phyloP scores from a whole-genome alignment of 2,888 invertebrate genomes.

The Ochropleura plecta region DNA sequence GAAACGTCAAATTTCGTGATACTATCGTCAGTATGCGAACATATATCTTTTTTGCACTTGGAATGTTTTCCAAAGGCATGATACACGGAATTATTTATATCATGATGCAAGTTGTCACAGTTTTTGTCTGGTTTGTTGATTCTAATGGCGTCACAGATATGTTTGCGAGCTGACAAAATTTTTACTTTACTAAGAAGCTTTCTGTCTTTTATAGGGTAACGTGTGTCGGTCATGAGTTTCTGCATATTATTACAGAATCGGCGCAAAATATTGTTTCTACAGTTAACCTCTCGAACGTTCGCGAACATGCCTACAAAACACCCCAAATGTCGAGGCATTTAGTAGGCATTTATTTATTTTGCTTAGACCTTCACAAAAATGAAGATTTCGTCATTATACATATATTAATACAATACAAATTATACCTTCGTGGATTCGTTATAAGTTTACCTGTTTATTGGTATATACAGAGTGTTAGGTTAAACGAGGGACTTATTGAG shows the following conservation, averaged over 20 bases:
- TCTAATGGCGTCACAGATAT: background rate
- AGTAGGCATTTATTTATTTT: too few relatives aligned
- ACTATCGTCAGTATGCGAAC: background rate
- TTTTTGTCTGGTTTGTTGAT: background rate
- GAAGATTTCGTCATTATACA: too few relatives aligned
- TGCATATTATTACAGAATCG: background rate
- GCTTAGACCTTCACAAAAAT: too few relatives aligned
- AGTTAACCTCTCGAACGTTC: too few relatives aligned
- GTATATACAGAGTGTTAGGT: too few relatives aligned
- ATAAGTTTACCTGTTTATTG: too few relatives aligned
- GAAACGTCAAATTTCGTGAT: background rate
- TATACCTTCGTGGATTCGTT: too few relatives aligned
- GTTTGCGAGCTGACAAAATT: background rate
- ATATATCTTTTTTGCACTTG: conserved; percentile 5
- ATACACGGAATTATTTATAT: background rate
- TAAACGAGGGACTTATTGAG: too few relatives aligned
- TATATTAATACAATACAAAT: too few relatives aligned
- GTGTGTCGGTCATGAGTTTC: background rate
- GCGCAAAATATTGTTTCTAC: background rate
- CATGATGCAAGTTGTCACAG: conserved; percentile 4
- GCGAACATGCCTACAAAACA: too few relatives aligned
- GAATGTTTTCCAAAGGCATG: conserved; percentile 7
- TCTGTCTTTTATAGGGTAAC: background rate
- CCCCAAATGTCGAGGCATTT: too few relatives aligned
- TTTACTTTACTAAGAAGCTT: background rate